Evolutionary conservation across 35 echinoderm and acorn worm genomes (phyloP).

Genomic region (Amphiura filiformis): DNA sequence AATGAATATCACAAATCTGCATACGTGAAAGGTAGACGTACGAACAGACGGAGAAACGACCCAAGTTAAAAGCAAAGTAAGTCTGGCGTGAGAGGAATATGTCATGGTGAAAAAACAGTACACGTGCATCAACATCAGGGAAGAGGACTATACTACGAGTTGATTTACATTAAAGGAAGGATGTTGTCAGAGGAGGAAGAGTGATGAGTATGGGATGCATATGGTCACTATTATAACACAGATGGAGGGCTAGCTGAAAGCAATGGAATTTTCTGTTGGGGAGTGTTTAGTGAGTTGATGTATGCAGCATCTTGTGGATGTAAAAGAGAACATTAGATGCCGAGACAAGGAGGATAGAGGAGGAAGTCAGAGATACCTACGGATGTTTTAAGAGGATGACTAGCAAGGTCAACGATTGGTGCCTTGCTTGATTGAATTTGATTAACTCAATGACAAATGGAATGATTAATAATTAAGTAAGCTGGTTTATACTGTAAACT

Average conservation of each 20-base stretch:
- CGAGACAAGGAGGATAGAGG: background rate
- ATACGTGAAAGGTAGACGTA: background rate
- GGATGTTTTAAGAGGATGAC: background rate
- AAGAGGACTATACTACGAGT: background rate
- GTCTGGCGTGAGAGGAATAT: slow-evolving; percentile 2
- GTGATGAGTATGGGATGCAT: background rate
- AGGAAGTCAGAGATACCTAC: too few species aligned
- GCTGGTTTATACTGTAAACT: too few species aligned
- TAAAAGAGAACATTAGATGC: background rate
- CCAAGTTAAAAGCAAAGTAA: background rate
- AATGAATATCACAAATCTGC: slow-evolving; percentile 1
- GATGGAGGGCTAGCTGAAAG: background rate
- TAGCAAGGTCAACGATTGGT: background rate
- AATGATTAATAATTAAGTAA: background rate
- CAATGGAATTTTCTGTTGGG: background rate
- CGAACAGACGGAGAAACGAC: background rate
- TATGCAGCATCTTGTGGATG: background rate
- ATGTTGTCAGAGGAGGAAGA: background rate
- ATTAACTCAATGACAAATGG: background rate
- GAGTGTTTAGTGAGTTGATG: background rate
- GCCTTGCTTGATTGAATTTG: background rate
- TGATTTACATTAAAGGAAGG: background rate
- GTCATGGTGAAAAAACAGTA: background rate
- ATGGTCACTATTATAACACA: background rate
- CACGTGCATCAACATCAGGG: background rate